Conservation (phyloP, 2,113 vertebrate species). For the Ameiurus melas region DNA sequence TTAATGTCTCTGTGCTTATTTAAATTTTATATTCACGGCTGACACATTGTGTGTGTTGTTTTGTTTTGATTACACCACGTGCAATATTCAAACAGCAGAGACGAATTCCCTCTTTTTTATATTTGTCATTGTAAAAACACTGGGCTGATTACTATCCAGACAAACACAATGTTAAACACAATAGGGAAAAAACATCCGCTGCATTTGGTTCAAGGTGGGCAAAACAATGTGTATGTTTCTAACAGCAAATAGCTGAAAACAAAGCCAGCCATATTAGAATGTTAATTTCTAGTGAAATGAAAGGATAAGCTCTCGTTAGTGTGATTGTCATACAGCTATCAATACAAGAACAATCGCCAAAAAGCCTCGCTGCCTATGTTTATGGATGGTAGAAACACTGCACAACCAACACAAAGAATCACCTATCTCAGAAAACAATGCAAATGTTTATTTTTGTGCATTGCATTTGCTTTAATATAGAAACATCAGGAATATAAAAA, state of each 20-base stretch:
- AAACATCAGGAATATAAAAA: background rate
- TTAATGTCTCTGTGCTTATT: slow-evolving; percentile 63
- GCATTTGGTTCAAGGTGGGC: slow-evolving; percentile 50
- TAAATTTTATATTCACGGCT: slow-evolving; percentile 55
- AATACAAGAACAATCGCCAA: slow-evolving; percentile 50
- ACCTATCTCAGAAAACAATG: background rate
- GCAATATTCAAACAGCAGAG: slow-evolving; percentile 53
- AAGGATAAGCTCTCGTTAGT: slow-evolving; percentile 48
- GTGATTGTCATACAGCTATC: slow-evolving; percentile 51
- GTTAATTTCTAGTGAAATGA: slow-evolving; percentile 56
- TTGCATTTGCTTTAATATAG: background rate
- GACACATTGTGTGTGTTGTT: slow-evolving; percentile 54
- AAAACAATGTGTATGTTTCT: slow-evolving; percentile 39
- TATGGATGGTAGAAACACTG: slow-evolving; percentile 26
- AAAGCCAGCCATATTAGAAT: slow-evolving; percentile 57
- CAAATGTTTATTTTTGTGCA: background rate
- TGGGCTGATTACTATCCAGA: slow-evolving; percentile 49
- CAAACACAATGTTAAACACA: slow-evolving; percentile 52
- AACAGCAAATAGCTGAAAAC: slow-evolving; percentile 42
- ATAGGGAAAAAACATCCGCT: slow-evolving; percentile 38
- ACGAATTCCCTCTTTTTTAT: slow-evolving; percentile 46
- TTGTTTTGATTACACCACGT: slow-evolving; percentile 52
- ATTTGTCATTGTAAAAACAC: slow-evolving; percentile 39
- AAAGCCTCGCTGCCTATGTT: slow-evolving; percentile 52
- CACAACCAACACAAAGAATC: background rate